These are phyloP conservation scores for Andricus curvator DNA, from an alignment of 2,888 invertebrate genomes.

Conservation along the genomic window DNA sequence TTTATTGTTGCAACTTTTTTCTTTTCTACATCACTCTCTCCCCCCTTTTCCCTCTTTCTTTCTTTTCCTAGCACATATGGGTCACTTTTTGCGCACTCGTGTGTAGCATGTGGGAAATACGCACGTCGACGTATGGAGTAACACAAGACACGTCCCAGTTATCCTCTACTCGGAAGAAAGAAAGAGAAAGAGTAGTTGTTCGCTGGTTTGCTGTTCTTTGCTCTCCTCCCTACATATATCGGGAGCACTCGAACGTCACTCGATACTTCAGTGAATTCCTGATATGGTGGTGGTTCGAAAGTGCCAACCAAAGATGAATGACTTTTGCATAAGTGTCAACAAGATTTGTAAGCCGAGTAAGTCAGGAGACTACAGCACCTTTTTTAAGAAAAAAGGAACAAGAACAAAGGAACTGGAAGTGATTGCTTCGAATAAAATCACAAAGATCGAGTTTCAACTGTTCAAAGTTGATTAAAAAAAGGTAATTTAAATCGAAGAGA, in stretches of 20 bases:
- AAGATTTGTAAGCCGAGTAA: background rate
- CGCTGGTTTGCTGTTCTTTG: constrained; percentile 2
- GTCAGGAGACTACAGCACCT: background rate
- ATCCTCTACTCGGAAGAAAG: constrained; percentile 46
- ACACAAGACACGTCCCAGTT: constrained; percentile 66
- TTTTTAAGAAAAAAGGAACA: too few species aligned
- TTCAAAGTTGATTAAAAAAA: too few species aligned
- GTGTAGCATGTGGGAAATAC: constrained; percentile 57
- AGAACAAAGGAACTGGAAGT: too few species aligned
- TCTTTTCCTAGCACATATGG: constrained; percentile 55
- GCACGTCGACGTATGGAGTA: constrained; percentile 52
- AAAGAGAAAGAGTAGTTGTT: constrained; percentile 35
- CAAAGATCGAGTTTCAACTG: too few species aligned
- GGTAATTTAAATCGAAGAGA: too few species aligned
- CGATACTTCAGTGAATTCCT: constrained; percentile 10
- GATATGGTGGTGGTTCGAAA: constrained; percentile 1
- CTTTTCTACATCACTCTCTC: constrained; percentile 5
- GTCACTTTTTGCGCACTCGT: constrained; percentile 61
- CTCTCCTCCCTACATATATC: constrained; percentile 7
- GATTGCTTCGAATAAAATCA: too few species aligned
- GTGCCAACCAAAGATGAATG: constrained; percentile 5
- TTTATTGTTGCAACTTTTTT: background rate
- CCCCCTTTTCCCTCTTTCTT: constrained; percentile 9
- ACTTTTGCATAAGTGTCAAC: background rate
- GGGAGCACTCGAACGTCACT: constrained; percentile 15